Conservation (phyloP, 2,797 vertebrate species). For the Decapterus maruadsi region DNA sequence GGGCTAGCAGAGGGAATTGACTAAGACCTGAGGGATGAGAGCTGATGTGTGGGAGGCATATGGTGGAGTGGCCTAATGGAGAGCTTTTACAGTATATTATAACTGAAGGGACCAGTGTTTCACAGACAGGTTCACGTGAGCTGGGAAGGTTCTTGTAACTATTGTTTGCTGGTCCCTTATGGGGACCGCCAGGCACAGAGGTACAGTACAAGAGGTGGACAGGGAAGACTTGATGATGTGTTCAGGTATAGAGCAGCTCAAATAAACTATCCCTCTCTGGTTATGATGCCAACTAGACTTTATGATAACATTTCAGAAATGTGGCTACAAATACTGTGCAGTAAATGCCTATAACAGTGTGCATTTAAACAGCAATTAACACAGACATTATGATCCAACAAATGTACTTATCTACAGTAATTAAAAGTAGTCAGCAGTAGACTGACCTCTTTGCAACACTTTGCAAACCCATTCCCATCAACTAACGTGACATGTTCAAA, state of each 20-base stretch:
- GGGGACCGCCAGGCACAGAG: neutral
- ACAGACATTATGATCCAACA: neutral
- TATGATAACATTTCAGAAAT: too few relatives aligned
- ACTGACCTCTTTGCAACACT: neutral
- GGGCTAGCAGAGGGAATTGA: conserved; percentile 51
- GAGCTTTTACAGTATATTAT: conserved; percentile 55
- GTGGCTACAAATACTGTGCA: neutral
- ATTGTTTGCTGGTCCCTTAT: conserved; percentile 18
- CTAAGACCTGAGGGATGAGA: conserved; percentile 53
- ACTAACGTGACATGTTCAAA: too few relatives aligned
- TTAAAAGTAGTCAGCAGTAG: neutral
- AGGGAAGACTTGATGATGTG: neutral
- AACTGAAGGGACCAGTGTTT: conserved; percentile 44
- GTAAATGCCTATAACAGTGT: neutral
- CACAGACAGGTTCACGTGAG: conserved; percentile 29
- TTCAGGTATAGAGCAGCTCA: conserved; percentile 10
- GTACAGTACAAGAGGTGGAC: neutral
- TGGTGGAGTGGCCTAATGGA: conserved; percentile 63
- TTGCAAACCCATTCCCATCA: too few relatives aligned
- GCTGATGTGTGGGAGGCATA: conserved; percentile 63
- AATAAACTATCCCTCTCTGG: neutral
- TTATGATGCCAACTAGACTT: neutral
- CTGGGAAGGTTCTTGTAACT: neutral
- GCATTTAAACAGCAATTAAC: neutral
- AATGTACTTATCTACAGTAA: neutral